Evolutionary conservation across 2,797 vertebrate species (phyloP), one percentile per base, ranked within the genome.

Genomic region (Catamblyrhynchus diadema): DNA sequence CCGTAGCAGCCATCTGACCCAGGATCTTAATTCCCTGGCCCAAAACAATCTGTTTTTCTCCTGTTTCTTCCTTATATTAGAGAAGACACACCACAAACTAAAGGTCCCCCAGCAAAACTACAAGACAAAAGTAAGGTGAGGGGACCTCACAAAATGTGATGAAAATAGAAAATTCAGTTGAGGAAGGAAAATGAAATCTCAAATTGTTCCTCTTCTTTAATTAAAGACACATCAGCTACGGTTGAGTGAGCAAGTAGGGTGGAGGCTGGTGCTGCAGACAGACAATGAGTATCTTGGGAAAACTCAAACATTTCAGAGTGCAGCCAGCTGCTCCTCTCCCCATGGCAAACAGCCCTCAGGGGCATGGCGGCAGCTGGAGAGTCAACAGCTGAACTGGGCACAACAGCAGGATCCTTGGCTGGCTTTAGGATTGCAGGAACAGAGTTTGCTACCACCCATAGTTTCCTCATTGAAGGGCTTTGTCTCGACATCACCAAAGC

Each of bases 191-290:
- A 72, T 10, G 21, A 92, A 93, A 93, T 70, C 73, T 95, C 75
- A 71, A 16, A 92, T 84, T 90, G 83, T 90, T 95, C 62, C 92
- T 95, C 61, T 61, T 94, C 83, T 96, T 96, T 96, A 97, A 97
- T 97, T 97, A 96, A 97, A 96, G 94, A 91, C 84, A 88, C 84
- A 96, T 97, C 74, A 75, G 96, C 81, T 93, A 97, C 21, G 62
- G 88, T 42, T 84, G 88, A 96, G 80, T 91, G 96, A 91, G 85
- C 81, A 95, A 94, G 86, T 89, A 92, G 85, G 88, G 72, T 94
- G 84, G 92, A 89, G 81, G 95, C 83, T 93, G 94, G 74, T 88
- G 86, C 74, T 83, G 77, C 75, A 91, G 93, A 66, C 90, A 95
- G 88, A 96, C 96, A 97, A 96, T 94, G 94, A 88, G 57, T 84